Base-by-base conservation (phyloP, 2,888 invertebrate genomes). In the Arctia plantaginis region DNA sequence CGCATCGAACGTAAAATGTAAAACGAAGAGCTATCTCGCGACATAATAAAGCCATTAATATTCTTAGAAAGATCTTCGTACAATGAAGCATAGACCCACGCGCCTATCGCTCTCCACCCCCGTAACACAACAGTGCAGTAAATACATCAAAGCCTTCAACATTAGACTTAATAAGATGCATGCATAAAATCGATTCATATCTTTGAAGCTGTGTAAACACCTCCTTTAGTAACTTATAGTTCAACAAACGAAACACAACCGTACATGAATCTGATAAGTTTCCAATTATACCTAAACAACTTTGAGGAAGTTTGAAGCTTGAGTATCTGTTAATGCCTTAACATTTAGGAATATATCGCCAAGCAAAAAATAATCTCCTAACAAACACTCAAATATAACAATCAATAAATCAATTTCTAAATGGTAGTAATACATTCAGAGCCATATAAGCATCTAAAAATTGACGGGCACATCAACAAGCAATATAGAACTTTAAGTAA, bases 41-140 rank as follows among this genome's bases (percentile, higher is more conserved):
- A 55, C 72, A 66, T 66, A 59, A 72, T 55, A 39, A 66, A 66
- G 59, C 23, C 13, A 41, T 71, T 59, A 27, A n/a, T n/a, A 55
- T 55, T 30, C 62, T 62, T 30, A 59, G 64, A 72, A 71, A 62
- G 65, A 75, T 71, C 59, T 67, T 71, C 41, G 67, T 64, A 84
- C 84, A 84, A 83, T 82, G 80, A 83, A 79, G 77, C 39, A 69
- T 30, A 77, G 30, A 76, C 87, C 83, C 86, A 85, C 85, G 79
- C 84, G 77, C n/a, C 81, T 66, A 86, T 86, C 85, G 82, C 78
- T 86, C 76, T 71, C 85, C 85, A 83, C 86, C 86, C 85, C 80
- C 82, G 77, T 80, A 77, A 72, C 78, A 85, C 74, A 66, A 78
- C 79, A 77, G 73, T 74, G 80, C 75, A 78, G 82, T 83, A 83